phyloP scores from a whole-genome alignment of 2,888 invertebrate genomes.

The Phasia obesa region DNA sequence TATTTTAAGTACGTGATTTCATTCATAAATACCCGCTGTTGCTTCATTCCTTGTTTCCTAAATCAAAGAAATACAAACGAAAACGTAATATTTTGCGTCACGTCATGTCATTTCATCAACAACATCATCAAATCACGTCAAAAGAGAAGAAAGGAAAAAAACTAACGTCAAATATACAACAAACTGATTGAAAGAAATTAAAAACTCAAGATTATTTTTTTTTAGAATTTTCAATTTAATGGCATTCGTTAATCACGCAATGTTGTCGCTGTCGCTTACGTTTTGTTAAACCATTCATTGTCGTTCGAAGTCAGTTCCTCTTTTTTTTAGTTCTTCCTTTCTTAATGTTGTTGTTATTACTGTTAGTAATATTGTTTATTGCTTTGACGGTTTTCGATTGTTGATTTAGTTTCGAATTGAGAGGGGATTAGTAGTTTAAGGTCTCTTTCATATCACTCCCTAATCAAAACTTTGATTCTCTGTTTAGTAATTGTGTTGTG shows the following conservation, averaged over 20 bases:
- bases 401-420: slow-evolving; percentile 26
- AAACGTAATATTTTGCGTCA: slow-evolving; percentile 73
- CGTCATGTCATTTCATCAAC: slow-evolving; percentile 79
- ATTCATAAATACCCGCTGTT: slow-evolving; percentile 73
- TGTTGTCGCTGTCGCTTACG: slow-evolving; percentile 73
- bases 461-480: slow-evolving; percentile 60
- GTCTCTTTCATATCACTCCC: slow-evolving; percentile 53
- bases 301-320: slow-evolving; percentile 53
- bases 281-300: slow-evolving; percentile 70
- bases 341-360: slow-evolving; percentile 19
- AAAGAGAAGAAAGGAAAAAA: slow-evolving; percentile 12
- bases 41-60: slow-evolving; percentile 27
- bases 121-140: slow-evolving; percentile 69
- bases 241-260: slow-evolving; percentile 77
- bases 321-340: slow-evolving; percentile 31
- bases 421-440: slow-evolving; percentile 62
- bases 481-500: slow-evolving; percentile 23
- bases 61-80: slow-evolving; percentile 35
- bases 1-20: slow-evolving; percentile 73
- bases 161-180: slow-evolving; percentile 25
- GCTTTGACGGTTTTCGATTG: slow-evolving; percentile 55
- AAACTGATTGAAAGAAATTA: slow-evolving; percentile 39
- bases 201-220: slow-evolving; percentile 55
- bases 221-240: slow-evolving; percentile 72
- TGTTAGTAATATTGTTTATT: slow-evolving; percentile 22